Percentiles rank a stretch among this genome's conserved stretches.
These are phyloP conservation scores for Montipora cactus DNA, from an alignment of 64 coral and sea anemone genomes.

Conservation along the genomic window DNA sequence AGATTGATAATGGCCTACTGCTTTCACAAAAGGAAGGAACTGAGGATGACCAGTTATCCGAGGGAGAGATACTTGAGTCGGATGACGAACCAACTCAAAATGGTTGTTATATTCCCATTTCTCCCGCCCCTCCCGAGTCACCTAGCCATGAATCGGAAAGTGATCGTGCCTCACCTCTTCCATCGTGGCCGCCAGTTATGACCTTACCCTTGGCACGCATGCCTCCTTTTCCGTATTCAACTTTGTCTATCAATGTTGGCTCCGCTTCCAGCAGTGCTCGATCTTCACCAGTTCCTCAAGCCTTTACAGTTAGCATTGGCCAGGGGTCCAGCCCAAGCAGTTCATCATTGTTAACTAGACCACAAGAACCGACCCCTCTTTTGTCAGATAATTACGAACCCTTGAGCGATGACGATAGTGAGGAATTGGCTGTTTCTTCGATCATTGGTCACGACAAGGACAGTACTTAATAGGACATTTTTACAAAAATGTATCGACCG, in stretches of 20 bases:
- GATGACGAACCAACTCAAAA: conserved; percentile 28
- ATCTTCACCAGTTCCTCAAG: conserved; percentile 81
- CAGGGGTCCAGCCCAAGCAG: conserved; percentile 72
- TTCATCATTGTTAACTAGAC: conserved; percentile 67
- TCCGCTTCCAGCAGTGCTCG: conserved; percentile 91
- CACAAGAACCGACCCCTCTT: conserved; percentile 83
- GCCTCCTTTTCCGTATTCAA: conserved; percentile 81
- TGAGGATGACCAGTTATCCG: conserved; percentile 14
- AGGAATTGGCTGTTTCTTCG: neutral
- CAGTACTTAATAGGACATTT: neutral
- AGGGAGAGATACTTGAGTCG: conserved; percentile 32
- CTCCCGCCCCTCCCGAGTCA: conserved; percentile 86
- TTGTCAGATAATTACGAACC: conserved; percentile 93
- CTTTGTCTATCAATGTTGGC: conserved; percentile 78
- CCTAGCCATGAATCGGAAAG: conserved; percentile 68
- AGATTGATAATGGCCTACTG: neutral
- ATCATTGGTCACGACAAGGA: neutral
- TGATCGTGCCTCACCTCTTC: conserved; percentile 77
- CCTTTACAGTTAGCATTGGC: conserved; percentile 30
- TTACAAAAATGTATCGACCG: neutral
- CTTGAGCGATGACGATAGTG: conserved; percentile 85
- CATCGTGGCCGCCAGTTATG: conserved; percentile 56
- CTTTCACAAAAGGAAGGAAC: neutral
- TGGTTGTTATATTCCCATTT: conserved; percentile 68
- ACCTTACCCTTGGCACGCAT: conserved; percentile 29